These are phyloP conservation scores for Echiichthys vipera DNA, from an alignment of 2,797 vertebrate species.

Conservation along the genomic window DNA sequence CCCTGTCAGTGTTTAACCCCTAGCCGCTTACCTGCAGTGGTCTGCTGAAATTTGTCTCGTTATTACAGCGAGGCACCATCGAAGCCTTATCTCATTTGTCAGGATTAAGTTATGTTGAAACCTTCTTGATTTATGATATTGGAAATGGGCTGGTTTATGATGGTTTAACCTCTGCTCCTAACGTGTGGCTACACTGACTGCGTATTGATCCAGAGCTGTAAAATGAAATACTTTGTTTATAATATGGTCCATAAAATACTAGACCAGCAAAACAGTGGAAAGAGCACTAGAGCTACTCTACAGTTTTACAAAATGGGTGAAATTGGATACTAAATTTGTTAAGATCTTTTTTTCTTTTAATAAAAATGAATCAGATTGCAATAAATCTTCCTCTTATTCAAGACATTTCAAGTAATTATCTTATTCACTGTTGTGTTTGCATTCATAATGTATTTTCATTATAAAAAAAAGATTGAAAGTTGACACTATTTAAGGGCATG, in stretches of 20 bases:
- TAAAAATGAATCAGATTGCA: neutral
- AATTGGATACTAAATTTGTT: neutral
- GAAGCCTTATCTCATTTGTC: constrained; percentile 69
- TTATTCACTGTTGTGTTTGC: constrained; percentile 7
- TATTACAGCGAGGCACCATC: constrained; percentile 40
- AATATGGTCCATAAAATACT: constrained; percentile 54
- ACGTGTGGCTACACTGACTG: constrained; percentile 72
- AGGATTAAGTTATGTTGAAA: constrained; percentile 70
- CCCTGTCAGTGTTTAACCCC: constrained; percentile 76
- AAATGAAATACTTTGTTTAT: constrained; percentile 72
- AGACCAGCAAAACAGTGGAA: constrained; percentile 21
- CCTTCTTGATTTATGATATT: constrained; percentile 75
- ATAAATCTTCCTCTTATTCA: constrained; percentile 13
- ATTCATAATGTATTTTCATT: constrained; percentile 18
- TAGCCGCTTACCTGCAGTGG: constrained; percentile 55
- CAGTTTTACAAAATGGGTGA: constrained; percentile 29
- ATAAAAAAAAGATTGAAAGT: constrained; percentile 5
- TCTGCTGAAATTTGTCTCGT: constrained; percentile 56
- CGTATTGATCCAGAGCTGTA: constrained; percentile 76
- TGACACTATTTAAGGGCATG: constrained; percentile 26
- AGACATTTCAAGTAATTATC: neutral
- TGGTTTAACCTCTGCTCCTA: constrained; percentile 76
- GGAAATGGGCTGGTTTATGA: constrained; percentile 79
- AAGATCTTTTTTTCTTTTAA: neutral
- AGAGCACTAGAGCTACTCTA: constrained; percentile 23